Evolutionary conservation across 2,888 invertebrate genomes (phyloP).

Genomic region (Andrena trimmerana): DNA sequence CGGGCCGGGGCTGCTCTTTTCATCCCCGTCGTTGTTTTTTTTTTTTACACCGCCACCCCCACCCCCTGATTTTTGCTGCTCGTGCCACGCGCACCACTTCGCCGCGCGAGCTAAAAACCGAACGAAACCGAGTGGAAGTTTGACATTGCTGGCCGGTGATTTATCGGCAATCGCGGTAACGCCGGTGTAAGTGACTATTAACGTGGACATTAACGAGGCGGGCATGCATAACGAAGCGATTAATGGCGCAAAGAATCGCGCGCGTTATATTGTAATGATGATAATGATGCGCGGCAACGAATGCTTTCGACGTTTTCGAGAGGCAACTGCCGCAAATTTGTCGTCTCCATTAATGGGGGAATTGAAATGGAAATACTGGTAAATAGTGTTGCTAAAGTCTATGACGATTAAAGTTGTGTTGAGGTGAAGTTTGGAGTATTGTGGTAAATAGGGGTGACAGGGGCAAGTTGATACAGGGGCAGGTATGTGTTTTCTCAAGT

Average conservation of each 20-base stretch:
- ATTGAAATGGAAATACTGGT: too few species aligned
- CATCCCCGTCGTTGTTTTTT: neutral
- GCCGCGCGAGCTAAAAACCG: neutral
- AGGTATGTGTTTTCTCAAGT: too few species aligned
- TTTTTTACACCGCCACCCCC: too few species aligned
- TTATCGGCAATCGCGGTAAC: neutral
- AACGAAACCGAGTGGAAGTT: neutral
- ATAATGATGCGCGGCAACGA: neutral
- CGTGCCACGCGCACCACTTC: neutral
- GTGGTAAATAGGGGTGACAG: too few species aligned
- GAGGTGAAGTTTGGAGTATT: too few species aligned
- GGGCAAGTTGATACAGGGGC: too few species aligned
- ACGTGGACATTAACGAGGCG: neutral
- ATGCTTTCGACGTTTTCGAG: neutral
- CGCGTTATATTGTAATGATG: neutral
- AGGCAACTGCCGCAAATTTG: neutral
- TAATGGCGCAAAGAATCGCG: neutral
- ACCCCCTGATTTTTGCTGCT: slow-evolving; percentile 9
- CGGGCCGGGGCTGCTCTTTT: neutral
- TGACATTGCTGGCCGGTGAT: neutral
- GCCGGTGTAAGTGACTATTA: neutral
- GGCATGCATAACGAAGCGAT: neutral
- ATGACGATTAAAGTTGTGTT: too few species aligned
- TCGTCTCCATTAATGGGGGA: neutral
- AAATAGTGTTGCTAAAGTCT: too few species aligned